Evolutionary conservation across 2,113 vertebrate species (phyloP).

Genomic region (Psilopsiagon aurifrons): DNA sequence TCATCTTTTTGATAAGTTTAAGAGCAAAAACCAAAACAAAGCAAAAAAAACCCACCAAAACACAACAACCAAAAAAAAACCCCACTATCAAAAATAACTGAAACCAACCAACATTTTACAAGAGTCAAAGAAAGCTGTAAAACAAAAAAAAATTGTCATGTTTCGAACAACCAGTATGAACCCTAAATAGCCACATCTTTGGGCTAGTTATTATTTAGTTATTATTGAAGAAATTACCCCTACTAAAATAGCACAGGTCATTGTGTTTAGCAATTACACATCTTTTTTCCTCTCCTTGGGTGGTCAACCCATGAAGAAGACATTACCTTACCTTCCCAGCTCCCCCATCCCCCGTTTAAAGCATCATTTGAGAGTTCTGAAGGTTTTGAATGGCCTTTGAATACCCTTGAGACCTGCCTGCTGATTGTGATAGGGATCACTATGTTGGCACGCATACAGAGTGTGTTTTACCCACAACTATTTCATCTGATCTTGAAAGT

Average conservation of each 20-base stretch:
- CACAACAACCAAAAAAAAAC: not conserved
- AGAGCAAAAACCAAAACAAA: not conserved
- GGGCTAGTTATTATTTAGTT: not conserved
- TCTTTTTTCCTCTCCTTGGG: no score
- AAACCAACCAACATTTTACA: not conserved
- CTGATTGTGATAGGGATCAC: no score
- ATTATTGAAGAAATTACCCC: not conserved
- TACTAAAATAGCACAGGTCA: not conserved
- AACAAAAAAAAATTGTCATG: not conserved
- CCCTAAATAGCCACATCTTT: not conserved
- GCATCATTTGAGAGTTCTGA: no score
- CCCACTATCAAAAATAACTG: not conserved
- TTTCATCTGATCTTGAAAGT: no score
- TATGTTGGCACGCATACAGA: no score
- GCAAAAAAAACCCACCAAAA: not conserved
- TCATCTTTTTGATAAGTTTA: not conserved
- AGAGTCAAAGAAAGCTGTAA: not conserved
- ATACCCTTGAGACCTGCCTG: no score
- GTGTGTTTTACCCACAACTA: no score
- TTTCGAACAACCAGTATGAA: not conserved
- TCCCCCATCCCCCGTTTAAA: no score
- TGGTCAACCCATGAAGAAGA: no score
- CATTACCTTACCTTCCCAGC: no score
- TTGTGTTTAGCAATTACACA: not conserved
- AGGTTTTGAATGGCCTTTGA: no score